Percentiles rank a stretch among this genome's conserved stretches.
Conservation (phyloP, 2,888 invertebrate species). For the Loripinus fragilis region DNA sequence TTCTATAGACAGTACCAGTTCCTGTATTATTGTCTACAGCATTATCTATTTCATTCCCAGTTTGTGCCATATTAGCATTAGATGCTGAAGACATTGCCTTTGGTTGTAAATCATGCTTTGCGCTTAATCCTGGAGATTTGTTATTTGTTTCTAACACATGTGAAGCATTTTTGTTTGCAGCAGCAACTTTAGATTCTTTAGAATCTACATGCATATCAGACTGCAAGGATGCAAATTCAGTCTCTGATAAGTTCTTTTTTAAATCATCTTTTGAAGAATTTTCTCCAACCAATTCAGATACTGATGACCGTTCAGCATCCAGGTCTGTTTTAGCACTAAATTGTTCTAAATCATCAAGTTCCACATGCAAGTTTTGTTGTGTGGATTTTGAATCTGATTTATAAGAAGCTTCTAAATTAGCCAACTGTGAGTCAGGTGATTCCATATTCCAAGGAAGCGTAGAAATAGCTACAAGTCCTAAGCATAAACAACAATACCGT, state of each 20-base stretch:
- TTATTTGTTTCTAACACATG: too few species aligned
- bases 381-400: neutral
- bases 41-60: too few species aligned
- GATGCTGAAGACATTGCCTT: too few species aligned
- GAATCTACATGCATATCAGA: neutral
- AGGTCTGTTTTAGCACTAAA: neutral
- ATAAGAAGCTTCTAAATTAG: neutral
- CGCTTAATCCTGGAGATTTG: too few species aligned
- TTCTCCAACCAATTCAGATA: neutral
- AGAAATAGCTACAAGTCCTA: neutral
- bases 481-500: too few species aligned
- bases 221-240: neutral
- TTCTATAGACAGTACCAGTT: too few species aligned
- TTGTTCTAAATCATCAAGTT: neutral
- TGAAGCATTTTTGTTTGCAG: neutral
- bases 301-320: neutral
- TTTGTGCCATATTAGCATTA: too few species aligned
- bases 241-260: neutral
- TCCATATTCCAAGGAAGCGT: slow-evolving; percentile 1
- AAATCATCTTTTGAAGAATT: neutral
- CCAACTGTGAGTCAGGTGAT: neutral
- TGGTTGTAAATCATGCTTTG: too few species aligned
- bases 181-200: neutral
- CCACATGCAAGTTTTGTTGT: too few species aligned
- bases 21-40: too few species aligned